Evolutionary conservation across 1,140 invertebrate genomes (phyloP).

Genomic region (Coptotermes formosanus): DNA sequence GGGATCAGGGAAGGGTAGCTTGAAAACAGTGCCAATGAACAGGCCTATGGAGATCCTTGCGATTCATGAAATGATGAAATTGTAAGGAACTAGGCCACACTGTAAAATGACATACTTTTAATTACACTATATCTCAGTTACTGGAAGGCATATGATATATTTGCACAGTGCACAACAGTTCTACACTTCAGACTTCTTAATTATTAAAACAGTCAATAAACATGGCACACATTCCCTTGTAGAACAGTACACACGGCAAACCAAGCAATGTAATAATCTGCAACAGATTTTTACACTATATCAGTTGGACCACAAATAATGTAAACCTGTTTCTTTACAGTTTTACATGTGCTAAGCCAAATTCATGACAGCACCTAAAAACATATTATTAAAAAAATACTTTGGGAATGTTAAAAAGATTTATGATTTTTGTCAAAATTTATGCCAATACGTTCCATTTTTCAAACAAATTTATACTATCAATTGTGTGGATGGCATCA

Average conservation of each 20-base stretch:
- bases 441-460: constrained; percentile 7
- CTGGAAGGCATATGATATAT: constrained; percentile 12
- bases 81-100: not conserved
- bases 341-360: not conserved
- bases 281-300: not conserved
- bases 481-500: constrained; percentile 6
- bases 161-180: not conserved
- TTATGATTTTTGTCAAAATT: not conserved
- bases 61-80: not conserved
- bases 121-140: not conserved
- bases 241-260: not conserved
- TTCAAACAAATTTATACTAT: not conserved
- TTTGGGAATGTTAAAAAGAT: not conserved
- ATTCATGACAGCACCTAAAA: not conserved
- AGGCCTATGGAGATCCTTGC: not conserved
- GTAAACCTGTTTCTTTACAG: not conserved
- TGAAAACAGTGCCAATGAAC: not conserved
- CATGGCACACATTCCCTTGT: not conserved
- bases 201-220: not conserved
- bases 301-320: constrained; percentile 14
- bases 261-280: not conserved
- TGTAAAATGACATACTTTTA: not conserved
- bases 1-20: no score
- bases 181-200: not conserved
- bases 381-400: not conserved